phyloP scores from a whole-genome alignment of 2,888 invertebrate genomes.

The Heliconius erato region DNA sequence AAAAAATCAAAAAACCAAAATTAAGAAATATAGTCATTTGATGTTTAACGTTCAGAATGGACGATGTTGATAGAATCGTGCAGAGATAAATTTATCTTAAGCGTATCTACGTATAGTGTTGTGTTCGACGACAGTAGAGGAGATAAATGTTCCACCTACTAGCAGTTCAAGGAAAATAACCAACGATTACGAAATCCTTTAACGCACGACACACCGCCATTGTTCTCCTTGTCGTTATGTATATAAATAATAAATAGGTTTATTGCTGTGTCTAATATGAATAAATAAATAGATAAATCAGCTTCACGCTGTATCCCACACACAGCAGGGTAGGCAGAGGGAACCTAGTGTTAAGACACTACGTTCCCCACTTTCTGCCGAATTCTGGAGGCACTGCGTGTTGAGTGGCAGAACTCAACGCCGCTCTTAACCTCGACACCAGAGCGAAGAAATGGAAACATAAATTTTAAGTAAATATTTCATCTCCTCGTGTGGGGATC shows the following conservation, averaged over 20 bases:
- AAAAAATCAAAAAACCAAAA: not conserved
- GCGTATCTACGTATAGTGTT: slow-evolving; percentile 15
- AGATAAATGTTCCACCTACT: slow-evolving; percentile 39
- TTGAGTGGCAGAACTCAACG: too few species aligned
- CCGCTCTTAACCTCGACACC: too few species aligned
- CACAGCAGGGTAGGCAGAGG: too few species aligned
- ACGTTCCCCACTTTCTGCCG: too few species aligned
- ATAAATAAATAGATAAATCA: too few species aligned
- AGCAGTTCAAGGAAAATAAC: slow-evolving; percentile 41
- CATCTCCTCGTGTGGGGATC: too few species aligned
- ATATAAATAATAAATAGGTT: not conserved
- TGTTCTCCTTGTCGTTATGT: not conserved
- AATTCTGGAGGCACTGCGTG: too few species aligned
- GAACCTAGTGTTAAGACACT: too few species aligned
- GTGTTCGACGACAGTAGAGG: slow-evolving; percentile 32
- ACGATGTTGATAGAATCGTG: slow-evolving; percentile 6
- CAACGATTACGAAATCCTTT: slow-evolving; percentile 36
- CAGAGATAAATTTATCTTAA: slow-evolving; percentile 4
- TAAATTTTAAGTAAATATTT: too few species aligned
- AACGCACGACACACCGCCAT: slow-evolving; percentile 3
- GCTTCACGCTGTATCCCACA: too few species aligned
- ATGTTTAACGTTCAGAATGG: not conserved
- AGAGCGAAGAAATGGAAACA: too few species aligned
- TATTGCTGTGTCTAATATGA: not conserved
- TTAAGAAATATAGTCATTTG: not conserved